Conservation (phyloP, 2,888 invertebrate species). For the Polydrusus tereticollis region DNA sequence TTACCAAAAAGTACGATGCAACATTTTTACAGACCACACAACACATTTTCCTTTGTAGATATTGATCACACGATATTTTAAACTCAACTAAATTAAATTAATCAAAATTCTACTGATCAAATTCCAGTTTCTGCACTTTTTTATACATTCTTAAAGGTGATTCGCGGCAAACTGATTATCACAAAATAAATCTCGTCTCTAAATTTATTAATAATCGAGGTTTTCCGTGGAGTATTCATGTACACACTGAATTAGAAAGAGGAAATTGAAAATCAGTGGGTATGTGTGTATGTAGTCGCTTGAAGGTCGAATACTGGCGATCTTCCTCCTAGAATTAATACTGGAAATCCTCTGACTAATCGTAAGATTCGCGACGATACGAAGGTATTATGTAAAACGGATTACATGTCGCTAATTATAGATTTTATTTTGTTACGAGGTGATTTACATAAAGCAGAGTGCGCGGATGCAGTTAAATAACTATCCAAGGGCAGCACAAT, state of each 20-base stretch:
- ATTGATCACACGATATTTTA: neutral
- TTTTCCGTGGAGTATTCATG: slow-evolving; percentile 21
- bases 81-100: neutral
- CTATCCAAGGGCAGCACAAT: neutral
- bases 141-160: neutral
- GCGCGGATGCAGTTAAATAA: neutral
- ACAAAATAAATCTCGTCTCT: neutral
- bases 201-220: neutral
- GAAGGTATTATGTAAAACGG: slow-evolving; percentile 31
- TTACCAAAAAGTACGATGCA: neutral
- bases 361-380: slow-evolving; percentile 30
- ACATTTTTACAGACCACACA: neutral
- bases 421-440: slow-evolving; percentile 31
- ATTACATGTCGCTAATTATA: slow-evolving; percentile 36
- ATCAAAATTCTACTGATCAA: neutral
- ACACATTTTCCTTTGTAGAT: neutral
- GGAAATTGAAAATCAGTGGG: slow-evolving; percentile 36
- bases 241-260: slow-evolving; percentile 26
- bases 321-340: slow-evolving; percentile 31
- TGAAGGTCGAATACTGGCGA: slow-evolving; percentile 33
- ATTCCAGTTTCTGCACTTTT: slow-evolving; percentile 2
- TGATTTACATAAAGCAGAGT: slow-evolving; percentile 16
- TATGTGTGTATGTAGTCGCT: slow-evolving; percentile 11
- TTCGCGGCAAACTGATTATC: slow-evolving; percentile 1
- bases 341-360: slow-evolving; percentile 44